Evolutionary conservation across 1,140 invertebrate genomes (phyloP).

Genomic region (Pseudomyrmex concolor): DNA sequence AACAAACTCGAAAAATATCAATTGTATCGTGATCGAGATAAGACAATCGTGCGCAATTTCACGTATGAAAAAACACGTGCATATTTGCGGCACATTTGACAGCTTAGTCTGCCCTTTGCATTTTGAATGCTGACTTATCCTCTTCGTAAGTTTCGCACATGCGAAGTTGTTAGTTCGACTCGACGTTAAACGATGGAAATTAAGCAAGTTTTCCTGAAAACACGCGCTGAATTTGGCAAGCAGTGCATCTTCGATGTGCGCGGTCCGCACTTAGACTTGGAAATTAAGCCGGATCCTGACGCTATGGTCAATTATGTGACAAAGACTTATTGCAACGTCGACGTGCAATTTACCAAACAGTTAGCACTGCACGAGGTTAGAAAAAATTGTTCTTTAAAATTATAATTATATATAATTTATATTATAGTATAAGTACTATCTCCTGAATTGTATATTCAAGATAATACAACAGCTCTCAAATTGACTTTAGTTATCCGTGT

Average conservation of each 20-base stretch:
- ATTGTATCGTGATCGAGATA: slow-evolving; percentile 11
- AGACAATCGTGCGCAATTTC: slow-evolving; percentile 38
- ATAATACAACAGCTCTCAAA: neutral
- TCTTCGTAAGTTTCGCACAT: neutral
- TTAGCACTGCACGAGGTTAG: slow-evolving; percentile 88
- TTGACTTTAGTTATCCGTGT: neutral
- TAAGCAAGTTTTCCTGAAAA: slow-evolving; percentile 88
- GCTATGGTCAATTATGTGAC: slow-evolving; percentile 89
- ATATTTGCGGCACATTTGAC: slow-evolving; percentile 13
- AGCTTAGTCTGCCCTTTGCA: neutral
- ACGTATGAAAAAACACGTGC: neutral
- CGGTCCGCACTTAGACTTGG: slow-evolving; percentile 89
- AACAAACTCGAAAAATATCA: slow-evolving; percentile 11
- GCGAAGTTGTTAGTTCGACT: neutral
- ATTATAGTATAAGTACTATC: neutral
- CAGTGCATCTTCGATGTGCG: slow-evolving; percentile 90
- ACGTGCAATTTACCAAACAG: slow-evolving; percentile 87
- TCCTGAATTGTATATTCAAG: slow-evolving; percentile 43
- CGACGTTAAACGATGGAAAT: slow-evolving; percentile 84
- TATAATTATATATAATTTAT: neutral
- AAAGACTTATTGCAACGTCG: slow-evolving; percentile 87
- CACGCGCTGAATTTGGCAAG: slow-evolving; percentile 89
- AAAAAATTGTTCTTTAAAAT: no score
- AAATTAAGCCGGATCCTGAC: slow-evolving; percentile 89
- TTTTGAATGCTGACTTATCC: slow-evolving; percentile 14